Conservation (phyloP, 2,113 vertebrate genomes). For the Murina feae region DNA sequence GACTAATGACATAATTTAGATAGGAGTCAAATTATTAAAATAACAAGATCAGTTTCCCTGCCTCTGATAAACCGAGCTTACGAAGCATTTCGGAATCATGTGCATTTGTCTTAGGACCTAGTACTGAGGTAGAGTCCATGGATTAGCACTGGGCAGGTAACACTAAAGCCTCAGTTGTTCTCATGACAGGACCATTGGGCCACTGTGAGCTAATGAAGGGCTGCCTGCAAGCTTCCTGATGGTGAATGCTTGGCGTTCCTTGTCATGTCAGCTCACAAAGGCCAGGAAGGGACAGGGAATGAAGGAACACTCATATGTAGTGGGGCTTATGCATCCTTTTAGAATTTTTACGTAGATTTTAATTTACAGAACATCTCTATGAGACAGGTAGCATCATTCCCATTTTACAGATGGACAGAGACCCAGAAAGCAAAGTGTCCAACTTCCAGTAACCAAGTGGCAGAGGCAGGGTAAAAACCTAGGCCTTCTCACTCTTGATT, state of each 20-base stretch:
- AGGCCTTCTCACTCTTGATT: not conserved
- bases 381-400: not conserved
- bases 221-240: not conserved
- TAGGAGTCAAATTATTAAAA: conserved; percentile 21
- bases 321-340: not conserved
- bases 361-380: not conserved
- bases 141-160: not conserved
- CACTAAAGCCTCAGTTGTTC: not conserved
- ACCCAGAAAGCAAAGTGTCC: not conserved
- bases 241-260: not conserved
- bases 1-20: conserved; percentile 6
- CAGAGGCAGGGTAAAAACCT: not conserved
- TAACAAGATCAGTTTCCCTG: not conserved
- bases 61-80: not conserved
- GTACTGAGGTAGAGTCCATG: not conserved
- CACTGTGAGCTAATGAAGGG: not conserved
- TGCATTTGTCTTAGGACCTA: not conserved
- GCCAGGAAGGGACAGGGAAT: not conserved
- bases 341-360: not conserved
- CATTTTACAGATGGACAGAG: not conserved
- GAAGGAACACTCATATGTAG: not conserved
- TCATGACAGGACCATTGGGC: not conserved
- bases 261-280: not conserved
- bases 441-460: not conserved
- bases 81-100: not conserved